phyloP scores from a whole-genome alignment of 1,140 invertebrate genomes.

The Dufourea novaeangliae region DNA sequence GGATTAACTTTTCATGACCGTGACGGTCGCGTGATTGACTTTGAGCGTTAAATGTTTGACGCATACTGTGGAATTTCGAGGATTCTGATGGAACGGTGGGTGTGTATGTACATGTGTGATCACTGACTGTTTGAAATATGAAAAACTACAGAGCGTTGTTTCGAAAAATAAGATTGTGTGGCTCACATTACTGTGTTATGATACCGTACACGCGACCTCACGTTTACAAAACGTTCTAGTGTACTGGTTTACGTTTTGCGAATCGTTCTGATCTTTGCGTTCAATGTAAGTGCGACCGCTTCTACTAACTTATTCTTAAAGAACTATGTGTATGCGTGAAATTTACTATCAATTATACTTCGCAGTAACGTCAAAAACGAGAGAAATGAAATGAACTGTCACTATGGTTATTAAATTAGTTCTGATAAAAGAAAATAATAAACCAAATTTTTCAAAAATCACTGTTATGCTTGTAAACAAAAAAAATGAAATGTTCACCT shows the following conservation, averaged over 20 bases:
- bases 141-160: not conserved
- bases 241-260: not conserved
- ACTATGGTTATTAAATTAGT: too few relatives aligned
- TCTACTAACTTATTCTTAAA: conserved; percentile 1
- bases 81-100: not conserved
- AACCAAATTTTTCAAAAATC: not conserved
- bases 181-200: not conserved
- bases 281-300: conserved; percentile 1
- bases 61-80: too few relatives aligned
- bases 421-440: not conserved
- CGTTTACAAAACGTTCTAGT: not conserved
- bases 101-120: not conserved
- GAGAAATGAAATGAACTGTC: too few relatives aligned
- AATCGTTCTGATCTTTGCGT: not conserved
- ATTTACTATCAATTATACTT: too few relatives aligned
- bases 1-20: not conserved
- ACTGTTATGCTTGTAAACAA: not conserved
- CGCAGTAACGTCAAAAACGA: too few relatives aligned
- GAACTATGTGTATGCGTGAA: not conserved
- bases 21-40: not conserved
- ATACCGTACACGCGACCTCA: not conserved
- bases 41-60: not conserved
- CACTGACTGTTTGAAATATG: not conserved
- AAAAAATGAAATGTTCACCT: not conserved
- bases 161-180: not conserved